Conservation (phyloP, 2,797 vertebrate genomes). For the Eutrigla gurnardus region DNA sequence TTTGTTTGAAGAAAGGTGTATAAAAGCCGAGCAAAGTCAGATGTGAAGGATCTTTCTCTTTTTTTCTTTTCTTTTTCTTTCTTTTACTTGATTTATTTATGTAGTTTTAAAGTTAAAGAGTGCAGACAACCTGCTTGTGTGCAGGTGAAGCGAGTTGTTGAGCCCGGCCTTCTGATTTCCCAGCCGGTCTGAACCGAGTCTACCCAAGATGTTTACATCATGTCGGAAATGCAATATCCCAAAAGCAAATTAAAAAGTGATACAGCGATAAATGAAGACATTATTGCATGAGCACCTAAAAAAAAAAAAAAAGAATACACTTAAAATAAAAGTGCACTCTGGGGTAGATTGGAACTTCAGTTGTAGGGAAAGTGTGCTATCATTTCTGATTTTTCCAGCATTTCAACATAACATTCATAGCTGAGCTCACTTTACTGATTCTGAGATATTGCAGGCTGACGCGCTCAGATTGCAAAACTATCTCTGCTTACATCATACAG, state of each 20-base stretch:
- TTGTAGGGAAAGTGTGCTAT: background rate
- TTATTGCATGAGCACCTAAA: background rate
- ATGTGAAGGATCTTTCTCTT: background rate
- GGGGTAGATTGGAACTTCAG: slow-evolving; percentile 1
- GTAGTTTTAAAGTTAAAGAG: slow-evolving; percentile 16
- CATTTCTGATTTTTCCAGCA: background rate
- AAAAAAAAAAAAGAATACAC: no score
- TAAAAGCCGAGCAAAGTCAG: background rate
- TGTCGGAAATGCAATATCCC: background rate
- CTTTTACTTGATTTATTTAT: background rate
- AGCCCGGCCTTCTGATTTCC: slow-evolving; percentile 20
- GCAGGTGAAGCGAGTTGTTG: slow-evolving; percentile 7
- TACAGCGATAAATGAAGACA: background rate
- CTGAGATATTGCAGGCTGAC: slow-evolving; percentile 17
- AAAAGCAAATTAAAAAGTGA: background rate
- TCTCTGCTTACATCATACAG: slow-evolving; percentile 20
- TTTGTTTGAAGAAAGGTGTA: slow-evolving; percentile 5
- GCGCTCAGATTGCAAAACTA: slow-evolving; percentile 24
- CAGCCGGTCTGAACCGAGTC: slow-evolving; percentile 16
- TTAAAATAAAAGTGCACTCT: background rate
- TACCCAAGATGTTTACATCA: background rate
- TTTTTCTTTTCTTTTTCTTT: background rate
- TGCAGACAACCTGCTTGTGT: background rate
- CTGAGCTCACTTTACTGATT: slow-evolving; percentile 3
- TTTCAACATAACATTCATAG: background rate